Conservation (phyloP, 2,113 vertebrate genomes). For the Stercorarius parasiticus region DNA sequence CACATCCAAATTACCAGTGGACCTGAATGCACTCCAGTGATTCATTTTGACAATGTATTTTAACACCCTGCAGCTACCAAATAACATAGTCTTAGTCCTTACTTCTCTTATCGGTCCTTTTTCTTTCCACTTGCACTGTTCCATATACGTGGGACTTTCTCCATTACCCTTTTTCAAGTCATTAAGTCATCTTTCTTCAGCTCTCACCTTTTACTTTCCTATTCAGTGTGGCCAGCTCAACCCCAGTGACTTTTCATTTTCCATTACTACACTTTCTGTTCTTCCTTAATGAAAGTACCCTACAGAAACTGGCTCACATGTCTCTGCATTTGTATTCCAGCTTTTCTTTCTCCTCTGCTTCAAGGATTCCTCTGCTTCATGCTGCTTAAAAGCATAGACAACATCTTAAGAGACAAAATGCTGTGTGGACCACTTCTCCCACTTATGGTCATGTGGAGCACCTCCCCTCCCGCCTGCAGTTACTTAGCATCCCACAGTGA, state of each 20-base stretch:
- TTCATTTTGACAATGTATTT: background rate
- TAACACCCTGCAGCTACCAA: background rate
- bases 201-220: background rate
- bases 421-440: background rate
- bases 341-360: background rate
- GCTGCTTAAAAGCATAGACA: background rate
- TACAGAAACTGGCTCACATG: background rate
- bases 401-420: background rate
- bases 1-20: background rate
- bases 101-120: background rate
- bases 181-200: background rate
- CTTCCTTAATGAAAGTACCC: background rate
- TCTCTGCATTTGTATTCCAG: background rate
- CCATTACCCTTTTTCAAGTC: background rate
- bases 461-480: background rate
- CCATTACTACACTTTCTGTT: background rate
- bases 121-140: background rate
- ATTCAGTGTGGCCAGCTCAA: background rate
- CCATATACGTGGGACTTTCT: background rate
- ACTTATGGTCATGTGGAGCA: background rate
- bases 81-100: background rate
- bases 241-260: background rate
- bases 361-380: background rate
- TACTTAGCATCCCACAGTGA: background rate
- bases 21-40: background rate